Evolutionary conservation across 2,113 vertebrate species (phyloP).

Genomic region (Hypanus sabinus): DNA sequence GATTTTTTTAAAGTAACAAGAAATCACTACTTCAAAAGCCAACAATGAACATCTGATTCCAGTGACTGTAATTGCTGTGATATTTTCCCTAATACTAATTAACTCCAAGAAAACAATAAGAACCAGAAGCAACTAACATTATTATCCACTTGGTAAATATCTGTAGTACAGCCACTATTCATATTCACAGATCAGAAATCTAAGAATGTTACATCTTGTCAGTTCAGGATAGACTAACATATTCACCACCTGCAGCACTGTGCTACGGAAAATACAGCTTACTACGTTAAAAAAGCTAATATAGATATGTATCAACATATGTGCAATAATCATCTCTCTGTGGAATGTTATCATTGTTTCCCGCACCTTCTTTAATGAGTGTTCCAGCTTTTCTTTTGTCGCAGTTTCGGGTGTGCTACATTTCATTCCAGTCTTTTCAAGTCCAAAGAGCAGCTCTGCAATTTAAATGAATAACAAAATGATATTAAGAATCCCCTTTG

Average conservation of each 20-base stretch:
- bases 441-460: conserved; percentile 64
- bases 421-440: conserved; percentile 60
- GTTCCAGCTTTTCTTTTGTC: conserved; percentile 57
- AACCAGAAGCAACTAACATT: background rate
- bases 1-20: background rate
- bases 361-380: conserved; percentile 75
- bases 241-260: conserved; percentile 16
- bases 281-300: background rate
- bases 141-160: background rate
- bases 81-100: background rate
- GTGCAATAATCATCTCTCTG: conserved; percentile 12
- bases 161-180: background rate
- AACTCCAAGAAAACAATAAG: background rate
- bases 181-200: conserved; percentile 1
- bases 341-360: conserved; percentile 10
- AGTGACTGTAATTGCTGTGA: background rate
- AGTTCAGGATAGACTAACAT: background rate
- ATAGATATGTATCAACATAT: background rate
- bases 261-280: conserved; percentile 3
- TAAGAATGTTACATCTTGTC: background rate
- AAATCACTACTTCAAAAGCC: background rate
- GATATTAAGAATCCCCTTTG: conserved; percentile 48
- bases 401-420: conserved; percentile 64
- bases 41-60: background rate
- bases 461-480: conserved; percentile 63